Evolutionary conservation across 2,797 vertebrate species (phyloP), one percentile per base, ranked within the genome.

Genomic region (Serranus cabrilla): DNA sequence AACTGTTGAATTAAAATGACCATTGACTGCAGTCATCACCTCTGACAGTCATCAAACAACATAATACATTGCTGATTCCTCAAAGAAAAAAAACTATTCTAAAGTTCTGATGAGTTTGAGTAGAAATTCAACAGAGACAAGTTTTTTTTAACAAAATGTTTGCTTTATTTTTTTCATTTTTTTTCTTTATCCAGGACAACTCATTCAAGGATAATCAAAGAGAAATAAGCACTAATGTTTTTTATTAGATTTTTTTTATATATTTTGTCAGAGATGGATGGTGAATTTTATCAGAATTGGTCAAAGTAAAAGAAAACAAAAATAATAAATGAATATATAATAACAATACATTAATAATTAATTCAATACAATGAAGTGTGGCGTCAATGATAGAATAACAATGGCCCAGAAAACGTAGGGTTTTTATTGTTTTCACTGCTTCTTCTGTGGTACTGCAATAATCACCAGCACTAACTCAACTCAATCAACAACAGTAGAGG

Each of bases 381-480:
- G 90, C 71, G 63, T 93, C 90, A 78, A 87, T 89, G 73, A 93
- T 71, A 92, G 51, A 89, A 93, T 90, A 93, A 92, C 85, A 89
- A 89, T 83, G 84, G 83, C 92, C 93, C 88, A 89, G 76, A 91
- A 93, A 90, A 89, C 64, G 34, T 71, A 61, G 88, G 89, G 86
- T 88, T 91, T 80, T 84, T 89, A 87, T 88, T 77, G 90, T 86
- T 89, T 88, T 91, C 62, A 87, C 79, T 71, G 83, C 87, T 85
- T 90, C 90, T 90, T 90, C 89, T 86, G 86, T 84, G 90, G 88
- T 89, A 91, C 92, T 91, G 89, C 74, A 93, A 92, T 92, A 92
- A 94, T 93, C 94, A 95, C 93, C 94, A 94, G 92, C 93, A 95
- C 94, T 93, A 95, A 95, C 92, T 94, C 84, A 90, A 91, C 87